A percentile compares a stretch with the other conserved stretches of the same genome.
These are phyloP conservation scores for Pyralis farinalis DNA, from an alignment of 2,888 invertebrate species.

Conservation along the genomic window DNA sequence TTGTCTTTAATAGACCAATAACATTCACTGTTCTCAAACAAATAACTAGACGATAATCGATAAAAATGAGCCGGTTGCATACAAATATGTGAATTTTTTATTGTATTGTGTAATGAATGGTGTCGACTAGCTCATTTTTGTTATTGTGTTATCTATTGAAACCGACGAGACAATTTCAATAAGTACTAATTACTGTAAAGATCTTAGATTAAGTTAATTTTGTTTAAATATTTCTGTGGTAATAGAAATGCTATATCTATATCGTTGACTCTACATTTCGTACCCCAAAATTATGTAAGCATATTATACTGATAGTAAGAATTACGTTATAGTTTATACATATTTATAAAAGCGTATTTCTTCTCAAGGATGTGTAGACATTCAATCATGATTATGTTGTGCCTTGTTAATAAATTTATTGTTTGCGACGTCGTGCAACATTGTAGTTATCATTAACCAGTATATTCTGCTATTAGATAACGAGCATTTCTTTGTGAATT, in stretches of 20 bases:
- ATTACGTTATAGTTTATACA: constrained; percentile 39
- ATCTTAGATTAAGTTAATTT: constrained; percentile 32
- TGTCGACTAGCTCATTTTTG: too few relatives aligned
- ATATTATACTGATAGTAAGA: constrained; percentile 33
- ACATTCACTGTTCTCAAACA: too few relatives aligned
- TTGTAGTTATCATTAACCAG: too few relatives aligned
- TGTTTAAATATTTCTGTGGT: constrained; percentile 49
- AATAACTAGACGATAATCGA: too few relatives aligned
- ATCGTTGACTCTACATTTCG: constrained; percentile 41
- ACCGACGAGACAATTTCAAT: too few relatives aligned
- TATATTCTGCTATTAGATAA: too few relatives aligned
- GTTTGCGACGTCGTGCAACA: constrained; percentile 6
- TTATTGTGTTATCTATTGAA: too few relatives aligned
- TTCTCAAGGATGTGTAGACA: constrained; percentile 61
- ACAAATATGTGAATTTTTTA: too few relatives aligned
- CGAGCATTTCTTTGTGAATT: too few relatives aligned
- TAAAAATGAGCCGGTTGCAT: too few relatives aligned
- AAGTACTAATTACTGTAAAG: constrained; percentile 49
- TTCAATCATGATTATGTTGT: constrained; percentile 32
- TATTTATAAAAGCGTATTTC: constrained; percentile 33
- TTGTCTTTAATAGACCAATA: too few relatives aligned
- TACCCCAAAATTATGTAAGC: constrained; percentile 36
- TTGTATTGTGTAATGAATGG: too few relatives aligned
- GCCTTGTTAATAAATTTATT: constrained; percentile 28
- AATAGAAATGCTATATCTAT: constrained; percentile 38